These are phyloP conservation scores for Sturmia bella DNA, from an alignment of 2,888 invertebrate genomes.

Conservation along the genomic window DNA sequence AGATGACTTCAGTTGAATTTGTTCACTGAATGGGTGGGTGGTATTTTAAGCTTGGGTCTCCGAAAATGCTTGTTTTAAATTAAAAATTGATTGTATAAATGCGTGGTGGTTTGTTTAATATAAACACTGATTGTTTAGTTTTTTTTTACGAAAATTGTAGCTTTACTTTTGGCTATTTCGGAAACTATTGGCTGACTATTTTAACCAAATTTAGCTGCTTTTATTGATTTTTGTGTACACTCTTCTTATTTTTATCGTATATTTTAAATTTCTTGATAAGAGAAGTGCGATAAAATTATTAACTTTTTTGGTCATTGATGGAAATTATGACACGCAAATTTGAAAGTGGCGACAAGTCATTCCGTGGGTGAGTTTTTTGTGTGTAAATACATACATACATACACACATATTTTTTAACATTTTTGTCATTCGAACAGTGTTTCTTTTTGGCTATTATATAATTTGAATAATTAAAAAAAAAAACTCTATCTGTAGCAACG, in stretches of 20 bases:
- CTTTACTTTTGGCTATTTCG: constrained; percentile 32
- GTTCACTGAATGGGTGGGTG: too few relatives aligned
- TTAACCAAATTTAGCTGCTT: constrained; percentile 30
- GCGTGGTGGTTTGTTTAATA: constrained; percentile 31
- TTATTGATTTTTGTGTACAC: not conserved
- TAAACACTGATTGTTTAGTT: constrained; percentile 1
- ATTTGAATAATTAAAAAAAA: too few relatives aligned
- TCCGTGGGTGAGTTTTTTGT: not conserved
- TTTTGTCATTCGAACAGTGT: too few relatives aligned
- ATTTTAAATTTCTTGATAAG: not conserved
- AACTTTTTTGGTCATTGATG: constrained; percentile 30
- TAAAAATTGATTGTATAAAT: constrained; percentile 10
- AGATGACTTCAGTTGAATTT: too few relatives aligned
- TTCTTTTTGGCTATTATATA: too few relatives aligned
- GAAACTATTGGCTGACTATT: constrained; percentile 26
- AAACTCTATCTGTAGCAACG: too few relatives aligned
- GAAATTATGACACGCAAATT: not conserved
- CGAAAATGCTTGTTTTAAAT: too few relatives aligned
- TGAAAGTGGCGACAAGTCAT: constrained; percentile 5
- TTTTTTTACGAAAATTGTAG: not conserved
- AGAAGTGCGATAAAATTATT: constrained; percentile 35
- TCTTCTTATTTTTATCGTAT: constrained; percentile 1
- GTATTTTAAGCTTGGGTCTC: too few relatives aligned
- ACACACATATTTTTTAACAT: too few relatives aligned
- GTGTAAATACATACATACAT: too few relatives aligned